Evolutionary conservation across 2,113 vertebrate species (phyloP).

Genomic region (Elaphurus davidianus): DNA sequence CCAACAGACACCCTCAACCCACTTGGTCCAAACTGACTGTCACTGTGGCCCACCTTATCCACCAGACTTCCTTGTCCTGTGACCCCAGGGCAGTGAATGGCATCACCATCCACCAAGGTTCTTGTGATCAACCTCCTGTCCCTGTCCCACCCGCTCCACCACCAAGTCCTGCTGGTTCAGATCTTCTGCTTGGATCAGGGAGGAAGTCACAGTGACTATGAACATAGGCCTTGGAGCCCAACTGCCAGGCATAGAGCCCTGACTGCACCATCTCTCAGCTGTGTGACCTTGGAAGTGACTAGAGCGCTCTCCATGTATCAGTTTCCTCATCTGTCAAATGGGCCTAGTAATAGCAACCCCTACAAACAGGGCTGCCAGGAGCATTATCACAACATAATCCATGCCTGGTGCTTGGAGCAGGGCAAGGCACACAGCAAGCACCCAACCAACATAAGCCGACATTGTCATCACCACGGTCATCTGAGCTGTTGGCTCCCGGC

Average conservation of each 20-base stretch:
- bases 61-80: background rate
- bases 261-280: too few species aligned
- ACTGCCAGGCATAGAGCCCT: background rate
- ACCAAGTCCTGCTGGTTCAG: background rate
- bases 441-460: accelerated
- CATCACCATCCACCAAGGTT: background rate
- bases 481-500: background rate
- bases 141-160: background rate
- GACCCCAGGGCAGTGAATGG: background rate
- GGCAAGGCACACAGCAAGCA: background rate
- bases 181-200: background rate
- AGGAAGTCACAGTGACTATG: background rate
- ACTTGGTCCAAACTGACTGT: background rate
- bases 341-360: background rate
- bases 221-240: background rate
- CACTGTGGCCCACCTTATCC: background rate
- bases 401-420: background rate
- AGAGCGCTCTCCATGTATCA: background rate
- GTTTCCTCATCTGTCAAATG: background rate
- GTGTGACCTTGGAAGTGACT: background rate
- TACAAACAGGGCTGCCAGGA: background rate
- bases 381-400: background rate
- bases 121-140: background rate
- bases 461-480: accelerated
- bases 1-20: background rate